Percentiles rank a stretch among this genome's conserved stretches.
Evolutionary conservation across 1,140 invertebrate genomes (phyloP).

Genomic region (Ylistrum balloti): DNA sequence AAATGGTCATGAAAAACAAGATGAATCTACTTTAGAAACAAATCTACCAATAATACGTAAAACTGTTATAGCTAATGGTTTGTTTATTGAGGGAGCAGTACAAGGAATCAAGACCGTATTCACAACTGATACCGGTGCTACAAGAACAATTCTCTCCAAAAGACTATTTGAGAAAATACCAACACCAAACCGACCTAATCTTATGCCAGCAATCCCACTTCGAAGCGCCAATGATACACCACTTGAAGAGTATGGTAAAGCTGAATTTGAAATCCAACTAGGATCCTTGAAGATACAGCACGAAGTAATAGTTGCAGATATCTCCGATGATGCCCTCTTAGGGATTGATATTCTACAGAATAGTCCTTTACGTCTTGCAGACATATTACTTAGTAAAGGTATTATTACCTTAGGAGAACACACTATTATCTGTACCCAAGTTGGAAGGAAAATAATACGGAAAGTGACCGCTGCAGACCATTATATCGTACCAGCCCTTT

Average conservation of each 20-base stretch:
- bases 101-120: not conserved
- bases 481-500: conserved; percentile 44
- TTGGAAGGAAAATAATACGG: not conserved
- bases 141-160: conserved; percentile 56
- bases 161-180: conserved; percentile 53
- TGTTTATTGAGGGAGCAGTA: conserved; percentile 48
- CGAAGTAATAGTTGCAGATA: conserved; percentile 61
- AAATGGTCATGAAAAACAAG: not conserved
- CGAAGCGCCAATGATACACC: conserved; percentile 43
- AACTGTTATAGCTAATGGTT: not conserved
- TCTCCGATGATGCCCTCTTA: conserved; percentile 56
- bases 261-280: conserved; percentile 30
- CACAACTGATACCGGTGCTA: conserved; percentile 49
- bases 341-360: conserved; percentile 53
- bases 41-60: not conserved
- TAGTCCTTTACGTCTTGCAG: not conserved
- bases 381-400: conserved; percentile 41
- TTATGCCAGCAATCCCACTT: conserved; percentile 42
- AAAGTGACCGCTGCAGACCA: conserved; percentile 41
- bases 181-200: conserved; percentile 38
- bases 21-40: no score
- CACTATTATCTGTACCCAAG: conserved; percentile 42
- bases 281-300: not conserved
- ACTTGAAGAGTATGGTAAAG: conserved; percentile 43
- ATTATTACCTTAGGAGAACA: not conserved